These are phyloP conservation scores for Beris morrisii DNA, from an alignment of 2,888 invertebrate genomes.

Conservation along the genomic window DNA sequence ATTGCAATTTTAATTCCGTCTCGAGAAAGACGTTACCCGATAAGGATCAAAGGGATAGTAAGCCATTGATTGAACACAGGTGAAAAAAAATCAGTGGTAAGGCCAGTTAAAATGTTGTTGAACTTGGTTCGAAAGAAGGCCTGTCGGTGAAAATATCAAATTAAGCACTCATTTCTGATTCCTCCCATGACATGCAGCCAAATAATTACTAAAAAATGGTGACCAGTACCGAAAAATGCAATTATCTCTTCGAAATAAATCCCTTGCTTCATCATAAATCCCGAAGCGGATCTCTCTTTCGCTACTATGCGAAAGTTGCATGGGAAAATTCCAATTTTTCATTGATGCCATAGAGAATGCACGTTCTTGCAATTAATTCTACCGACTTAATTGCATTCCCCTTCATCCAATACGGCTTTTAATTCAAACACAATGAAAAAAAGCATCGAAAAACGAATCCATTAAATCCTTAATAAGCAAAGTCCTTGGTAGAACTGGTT, in stretches of 20 bases:
- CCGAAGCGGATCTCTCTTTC: not conserved
- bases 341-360: not conserved
- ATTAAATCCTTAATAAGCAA: not conserved
- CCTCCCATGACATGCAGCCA: too few relatives aligned
- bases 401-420: not conserved
- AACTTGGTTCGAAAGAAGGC: too few relatives aligned
- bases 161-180: too few relatives aligned
- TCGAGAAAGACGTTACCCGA: too few relatives aligned
- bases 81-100: too few relatives aligned
- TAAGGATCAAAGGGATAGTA: too few relatives aligned
- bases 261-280: not conserved
- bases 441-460: not conserved
- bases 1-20: too few relatives aligned
- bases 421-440: slow-evolving; percentile 2
- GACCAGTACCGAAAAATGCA: too few relatives aligned
- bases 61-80: too few relatives aligned
- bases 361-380: not conserved
- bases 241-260: not conserved
- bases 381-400: not conserved
- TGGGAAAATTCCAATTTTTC: not conserved
- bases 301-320: not conserved
- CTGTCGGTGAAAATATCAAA: too few relatives aligned
- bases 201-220: too few relatives aligned
- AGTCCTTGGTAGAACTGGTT: not conserved
- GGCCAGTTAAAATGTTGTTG: too few relatives aligned